Evolutionary conservation across 2,888 invertebrate genomes (phyloP).

Genomic region (Dryobotodes eremita): DNA sequence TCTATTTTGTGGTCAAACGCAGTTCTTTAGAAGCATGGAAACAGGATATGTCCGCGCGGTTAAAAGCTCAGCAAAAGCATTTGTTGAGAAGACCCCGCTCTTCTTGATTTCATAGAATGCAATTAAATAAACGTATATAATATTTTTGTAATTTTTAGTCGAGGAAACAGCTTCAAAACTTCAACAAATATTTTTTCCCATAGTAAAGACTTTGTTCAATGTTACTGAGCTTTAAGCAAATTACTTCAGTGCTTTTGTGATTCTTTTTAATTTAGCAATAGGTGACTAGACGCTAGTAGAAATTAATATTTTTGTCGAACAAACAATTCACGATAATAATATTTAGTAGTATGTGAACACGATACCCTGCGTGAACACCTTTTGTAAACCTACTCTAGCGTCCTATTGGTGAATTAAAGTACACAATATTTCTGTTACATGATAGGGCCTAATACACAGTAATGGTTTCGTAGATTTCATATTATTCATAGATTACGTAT

Average conservation of each 20-base stretch:
- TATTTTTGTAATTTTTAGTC: not conserved
- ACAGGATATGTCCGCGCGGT: not conserved
- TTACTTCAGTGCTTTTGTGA: conserved; percentile 11
- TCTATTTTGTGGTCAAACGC: not conserved
- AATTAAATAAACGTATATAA: not conserved
- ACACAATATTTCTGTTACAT: not conserved
- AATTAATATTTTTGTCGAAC: conserved; percentile 3
- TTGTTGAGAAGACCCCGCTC: not conserved
- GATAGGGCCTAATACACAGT: conserved; percentile 5
- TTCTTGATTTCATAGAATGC: not conserved
- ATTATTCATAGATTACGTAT: not conserved
- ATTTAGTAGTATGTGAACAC: not conserved
- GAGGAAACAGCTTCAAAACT: not conserved
- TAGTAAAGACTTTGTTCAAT: not conserved
- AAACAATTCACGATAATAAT: not conserved
- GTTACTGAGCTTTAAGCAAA: conserved; percentile 12
- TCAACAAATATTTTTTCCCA: not conserved
- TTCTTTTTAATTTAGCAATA: conserved; percentile 28
- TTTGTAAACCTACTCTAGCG: not conserved
- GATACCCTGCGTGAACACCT: not conserved
- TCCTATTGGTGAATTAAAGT: conserved; percentile 22
- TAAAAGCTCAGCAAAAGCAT: not conserved
- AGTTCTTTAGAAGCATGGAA: not conserved
- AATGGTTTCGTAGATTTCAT: not conserved
- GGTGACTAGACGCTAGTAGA: not conserved